Conservation (phyloP, 2,113 vertebrate species). For the Ciconia maguari region DNA sequence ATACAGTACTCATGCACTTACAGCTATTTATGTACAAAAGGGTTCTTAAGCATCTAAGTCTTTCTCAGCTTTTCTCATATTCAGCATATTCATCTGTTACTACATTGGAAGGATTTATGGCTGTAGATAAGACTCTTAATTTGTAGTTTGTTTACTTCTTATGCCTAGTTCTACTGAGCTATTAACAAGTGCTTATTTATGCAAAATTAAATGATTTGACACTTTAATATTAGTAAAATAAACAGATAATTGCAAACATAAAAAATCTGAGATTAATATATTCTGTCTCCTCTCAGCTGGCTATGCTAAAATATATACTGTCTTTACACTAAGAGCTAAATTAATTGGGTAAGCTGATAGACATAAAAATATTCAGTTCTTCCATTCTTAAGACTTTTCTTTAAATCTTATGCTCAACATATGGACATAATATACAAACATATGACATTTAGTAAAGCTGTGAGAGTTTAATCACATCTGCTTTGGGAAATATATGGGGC, state of each 20-base stretch:
- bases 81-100: not conserved
- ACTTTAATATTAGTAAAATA: constrained; percentile 21
- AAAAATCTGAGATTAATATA: not conserved
- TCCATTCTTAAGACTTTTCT: not conserved
- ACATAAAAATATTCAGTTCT: not conserved
- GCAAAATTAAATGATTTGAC: not conserved
- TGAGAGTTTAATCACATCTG: not conserved
- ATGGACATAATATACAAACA: not conserved
- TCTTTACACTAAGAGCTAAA: not conserved
- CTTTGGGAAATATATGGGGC: not conserved
- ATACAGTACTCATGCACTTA: not conserved
- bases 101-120: not conserved
- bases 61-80: not conserved
- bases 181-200: not conserved
- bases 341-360: not conserved
- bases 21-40: not conserved
- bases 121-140: not conserved
- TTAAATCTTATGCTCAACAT: not conserved
- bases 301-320: not conserved
- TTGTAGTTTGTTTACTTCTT: not conserved
- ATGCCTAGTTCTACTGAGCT: not conserved
- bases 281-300: not conserved
- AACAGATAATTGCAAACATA: not conserved
- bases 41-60: not conserved
- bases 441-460: not conserved